A percentile compares a stretch with the other conserved stretches of the same genome.
phyloP scores from a whole-genome alignment of 2,888 invertebrate genomes.

The Mystacides longicornis region DNA sequence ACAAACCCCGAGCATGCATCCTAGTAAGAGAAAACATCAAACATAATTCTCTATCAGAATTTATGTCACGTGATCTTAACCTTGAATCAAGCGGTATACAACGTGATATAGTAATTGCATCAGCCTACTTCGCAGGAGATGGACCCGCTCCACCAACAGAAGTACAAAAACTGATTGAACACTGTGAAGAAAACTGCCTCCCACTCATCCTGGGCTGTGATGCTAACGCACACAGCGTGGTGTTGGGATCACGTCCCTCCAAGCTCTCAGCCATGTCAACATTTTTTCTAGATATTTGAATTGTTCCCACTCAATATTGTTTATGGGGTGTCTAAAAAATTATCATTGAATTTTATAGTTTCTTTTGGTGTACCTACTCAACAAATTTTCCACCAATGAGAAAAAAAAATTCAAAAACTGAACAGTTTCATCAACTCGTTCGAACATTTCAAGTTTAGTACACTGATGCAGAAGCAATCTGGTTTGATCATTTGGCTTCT shows the following conservation, averaged over 20 bases:
- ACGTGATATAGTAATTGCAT: no score
- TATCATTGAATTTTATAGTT: background rate
- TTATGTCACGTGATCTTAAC: no score
- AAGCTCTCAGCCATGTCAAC: background rate
- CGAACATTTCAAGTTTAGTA: conserved; percentile 1
- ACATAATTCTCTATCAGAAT: no score
- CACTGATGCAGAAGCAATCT: background rate
- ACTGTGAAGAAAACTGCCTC: no score
- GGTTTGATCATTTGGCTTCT: background rate
- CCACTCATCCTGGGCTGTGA: no score
- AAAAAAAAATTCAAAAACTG: background rate
- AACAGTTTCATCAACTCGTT: background rate
- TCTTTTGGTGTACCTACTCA: background rate
- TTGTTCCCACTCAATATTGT: background rate
- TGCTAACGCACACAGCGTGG: no score
- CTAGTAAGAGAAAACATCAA: no score
- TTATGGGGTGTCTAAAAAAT: background rate
- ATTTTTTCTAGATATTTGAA: background rate
- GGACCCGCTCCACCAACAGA: no score
- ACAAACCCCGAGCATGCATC: no score
- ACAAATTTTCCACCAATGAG: background rate
- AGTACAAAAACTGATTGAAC: no score
- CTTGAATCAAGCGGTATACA: no score
- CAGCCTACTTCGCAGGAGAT: no score
- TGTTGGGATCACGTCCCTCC: background rate